Conservation (phyloP, 37 sponge, comb jelly and placozoan species). For the Agelas oroides region DNA sequence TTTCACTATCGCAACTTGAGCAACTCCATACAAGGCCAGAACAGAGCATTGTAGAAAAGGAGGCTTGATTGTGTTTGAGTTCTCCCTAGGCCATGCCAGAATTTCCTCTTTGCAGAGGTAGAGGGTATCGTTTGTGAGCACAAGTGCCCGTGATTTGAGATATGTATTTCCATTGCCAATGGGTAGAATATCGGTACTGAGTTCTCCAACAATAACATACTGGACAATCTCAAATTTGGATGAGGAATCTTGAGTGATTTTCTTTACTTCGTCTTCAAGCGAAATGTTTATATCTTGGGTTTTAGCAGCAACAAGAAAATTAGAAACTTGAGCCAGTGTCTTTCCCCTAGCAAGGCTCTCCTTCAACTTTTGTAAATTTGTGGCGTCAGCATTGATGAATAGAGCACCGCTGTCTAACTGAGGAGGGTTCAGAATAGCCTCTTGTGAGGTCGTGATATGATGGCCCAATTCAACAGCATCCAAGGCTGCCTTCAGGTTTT, state of each 20-base stretch:
- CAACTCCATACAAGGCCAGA: slow-evolving; percentile 28
- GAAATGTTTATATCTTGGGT: slow-evolving; percentile 1
- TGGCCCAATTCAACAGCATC: slow-evolving; percentile 30
- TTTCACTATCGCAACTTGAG: slow-evolving; percentile 3
- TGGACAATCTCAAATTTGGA: slow-evolving; percentile 45
- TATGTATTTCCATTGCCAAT: neutral
- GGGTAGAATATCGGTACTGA: slow-evolving; percentile 48
- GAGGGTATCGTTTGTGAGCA: slow-evolving; percentile 48
- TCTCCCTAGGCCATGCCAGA: neutral
- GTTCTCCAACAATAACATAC: slow-evolving; percentile 38
- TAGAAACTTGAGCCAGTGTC: slow-evolving; percentile 14
- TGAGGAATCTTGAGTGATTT: neutral
- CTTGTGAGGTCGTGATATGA: neutral
- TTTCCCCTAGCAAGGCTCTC: slow-evolving; percentile 10
- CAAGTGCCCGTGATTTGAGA: slow-evolving; percentile 16
- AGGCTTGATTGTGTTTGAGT: neutral
- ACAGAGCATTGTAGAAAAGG: slow-evolving; percentile 33
- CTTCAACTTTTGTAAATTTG: slow-evolving; percentile 24
- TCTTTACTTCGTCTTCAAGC: slow-evolving; percentile 35
- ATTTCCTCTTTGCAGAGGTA: slow-evolving; percentile 55
- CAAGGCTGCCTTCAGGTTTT: slow-evolving; percentile 63
- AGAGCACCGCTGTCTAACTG: neutral
- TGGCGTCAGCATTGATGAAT: slow-evolving; percentile 28
- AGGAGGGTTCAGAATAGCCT: neutral
- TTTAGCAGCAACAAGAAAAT: slow-evolving; percentile 14